phyloP scores from a whole-genome alignment of 2,797 vertebrate genomes.

The Coendou prehensilis region DNA sequence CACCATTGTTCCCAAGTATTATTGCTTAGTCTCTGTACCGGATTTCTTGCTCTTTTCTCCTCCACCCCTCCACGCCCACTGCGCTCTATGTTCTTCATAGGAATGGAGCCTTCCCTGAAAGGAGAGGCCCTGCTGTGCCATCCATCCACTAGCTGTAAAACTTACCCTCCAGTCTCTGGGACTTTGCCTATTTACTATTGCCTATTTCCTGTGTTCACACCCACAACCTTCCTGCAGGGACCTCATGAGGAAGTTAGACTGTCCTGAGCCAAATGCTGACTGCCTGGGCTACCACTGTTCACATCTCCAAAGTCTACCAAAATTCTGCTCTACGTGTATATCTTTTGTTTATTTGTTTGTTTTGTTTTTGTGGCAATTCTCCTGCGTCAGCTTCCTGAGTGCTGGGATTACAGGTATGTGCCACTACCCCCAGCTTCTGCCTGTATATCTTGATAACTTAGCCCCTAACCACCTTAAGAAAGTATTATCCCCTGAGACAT shows the following conservation, averaged over 20 bases:
- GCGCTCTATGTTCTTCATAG: not conserved
- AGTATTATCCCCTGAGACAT: not conserved
- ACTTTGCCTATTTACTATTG: constrained; percentile 34
- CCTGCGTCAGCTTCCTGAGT: not conserved
- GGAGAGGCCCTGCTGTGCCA: not conserved
- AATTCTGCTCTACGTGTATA: not conserved
- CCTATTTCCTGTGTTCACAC: constrained; percentile 51
- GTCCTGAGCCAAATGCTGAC: not conserved
- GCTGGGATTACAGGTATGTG: not conserved
- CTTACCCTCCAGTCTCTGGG: not conserved
- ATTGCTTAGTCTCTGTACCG: not conserved
- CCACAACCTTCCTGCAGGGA: not conserved
- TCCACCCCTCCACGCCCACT: not conserved
- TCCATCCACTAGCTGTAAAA: not conserved
- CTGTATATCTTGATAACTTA: not conserved
- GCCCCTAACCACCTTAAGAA: not conserved
- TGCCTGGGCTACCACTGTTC: not conserved
- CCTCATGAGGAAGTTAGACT: constrained; percentile 39
- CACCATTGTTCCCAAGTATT: not conserved
- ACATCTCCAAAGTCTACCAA: not conserved
- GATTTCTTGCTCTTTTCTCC: constrained; percentile 14
- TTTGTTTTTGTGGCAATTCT: not conserved
- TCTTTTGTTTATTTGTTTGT: not conserved
- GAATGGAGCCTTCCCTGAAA: constrained; percentile 9
- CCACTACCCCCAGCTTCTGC: not conserved